These are phyloP conservation scores for Chouioia cunea DNA, from an alignment of 2,888 invertebrate species.

Conservation along the genomic window DNA sequence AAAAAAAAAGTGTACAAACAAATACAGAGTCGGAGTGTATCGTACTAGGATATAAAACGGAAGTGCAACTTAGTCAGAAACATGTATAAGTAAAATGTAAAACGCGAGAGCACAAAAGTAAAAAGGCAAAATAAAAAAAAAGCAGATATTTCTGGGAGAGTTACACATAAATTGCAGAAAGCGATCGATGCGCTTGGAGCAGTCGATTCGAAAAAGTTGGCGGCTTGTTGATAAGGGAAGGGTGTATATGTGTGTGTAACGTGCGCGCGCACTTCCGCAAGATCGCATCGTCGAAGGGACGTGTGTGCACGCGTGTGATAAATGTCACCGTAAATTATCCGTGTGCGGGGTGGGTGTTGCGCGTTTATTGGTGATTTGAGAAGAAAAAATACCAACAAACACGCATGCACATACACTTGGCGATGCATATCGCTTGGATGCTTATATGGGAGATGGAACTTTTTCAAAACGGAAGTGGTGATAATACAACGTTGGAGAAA, in stretches of 20 bases:
- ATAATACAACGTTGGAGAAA: too few relatives aligned
- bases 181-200: constrained; percentile 15
- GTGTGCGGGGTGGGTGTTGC: not conserved
- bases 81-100: too few relatives aligned
- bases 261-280: not conserved
- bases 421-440: too few relatives aligned
- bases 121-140: not conserved
- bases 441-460: too few relatives aligned
- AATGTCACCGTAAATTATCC: constrained; percentile 32
- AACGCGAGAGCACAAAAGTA: not conserved
- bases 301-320: constrained; percentile 6
- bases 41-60: too few relatives aligned
- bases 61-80: too few relatives aligned
- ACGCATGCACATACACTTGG: too few relatives aligned
- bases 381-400: not conserved
- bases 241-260: not conserved
- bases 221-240: constrained; percentile 23
- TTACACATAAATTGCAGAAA: not conserved
- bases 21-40: too few relatives aligned
- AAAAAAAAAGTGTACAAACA: too few relatives aligned
- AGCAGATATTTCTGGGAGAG: not conserved
- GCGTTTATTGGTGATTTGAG: constrained; percentile 25
- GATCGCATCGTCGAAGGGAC: not conserved
- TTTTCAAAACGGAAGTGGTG: too few relatives aligned
- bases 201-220: constrained; percentile 26